Conservation (phyloP, 1,140 invertebrate genomes). For the Coenobita brevimanus region DNA sequence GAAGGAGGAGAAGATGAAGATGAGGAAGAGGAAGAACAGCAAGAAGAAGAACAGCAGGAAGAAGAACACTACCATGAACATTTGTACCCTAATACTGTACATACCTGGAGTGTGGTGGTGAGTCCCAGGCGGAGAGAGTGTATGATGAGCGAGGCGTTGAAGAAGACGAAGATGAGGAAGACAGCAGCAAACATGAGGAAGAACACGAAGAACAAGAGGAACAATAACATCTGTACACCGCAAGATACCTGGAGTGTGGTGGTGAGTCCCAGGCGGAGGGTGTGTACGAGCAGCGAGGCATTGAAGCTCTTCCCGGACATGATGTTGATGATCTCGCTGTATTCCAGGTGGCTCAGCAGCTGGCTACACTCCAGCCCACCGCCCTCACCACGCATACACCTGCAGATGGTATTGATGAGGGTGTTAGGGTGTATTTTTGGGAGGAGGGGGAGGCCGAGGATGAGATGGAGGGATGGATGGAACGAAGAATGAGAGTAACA, state of each 20-base stretch:
- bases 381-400: constrained; percentile 52
- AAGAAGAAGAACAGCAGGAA: no score
- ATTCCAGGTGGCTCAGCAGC: constrained; percentile 60
- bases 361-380: constrained; percentile 58
- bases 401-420: no score
- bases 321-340: constrained; percentile 56
- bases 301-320: constrained; percentile 61
- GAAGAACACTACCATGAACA: no score
- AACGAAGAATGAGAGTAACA: neutral
- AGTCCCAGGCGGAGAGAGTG: constrained; percentile 57
- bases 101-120: constrained; percentile 56
- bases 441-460: neutral
- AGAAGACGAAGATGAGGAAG: no score
- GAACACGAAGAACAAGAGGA: no score
- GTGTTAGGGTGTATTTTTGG: no score
- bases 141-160: constrained; percentile 52
- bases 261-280: constrained; percentile 53
- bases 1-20: no score
- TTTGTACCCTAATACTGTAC: no score
- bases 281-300: constrained; percentile 53
- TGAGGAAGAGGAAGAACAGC: no score
- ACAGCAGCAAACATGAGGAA: no score
- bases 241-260: constrained; percentile 54
- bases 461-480: no score
- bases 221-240: no score